Base-by-base conservation (phyloP, 2,888 invertebrate species). In the Phrixothrix hirtus region DNA sequence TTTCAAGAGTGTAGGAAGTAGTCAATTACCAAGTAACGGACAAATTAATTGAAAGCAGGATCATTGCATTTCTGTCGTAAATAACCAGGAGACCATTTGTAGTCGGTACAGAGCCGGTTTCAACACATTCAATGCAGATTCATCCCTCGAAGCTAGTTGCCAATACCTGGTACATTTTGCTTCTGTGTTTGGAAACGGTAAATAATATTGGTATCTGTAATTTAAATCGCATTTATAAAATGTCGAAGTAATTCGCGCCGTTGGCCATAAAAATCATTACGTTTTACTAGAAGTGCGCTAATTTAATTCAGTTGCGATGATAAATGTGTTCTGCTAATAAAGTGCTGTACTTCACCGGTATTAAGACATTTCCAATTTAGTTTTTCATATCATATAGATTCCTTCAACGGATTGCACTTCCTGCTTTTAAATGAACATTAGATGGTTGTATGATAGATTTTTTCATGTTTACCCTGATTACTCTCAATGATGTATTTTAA, bases 71-170 rank as follows among this genome's bases (percentile, higher is more conserved):
- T 44, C 44, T 34, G 34, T 38, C 50, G 50, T 51, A 51, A 51
- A 51, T 51, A 44, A 44, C 38, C 50, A 21, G 11, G 12, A 14
- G 43, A 34, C 25, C 26, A 31, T 41, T 48, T 42, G 35, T 17
- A 43, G 43, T 49, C 42, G 27, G 36, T 26, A 31, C 21, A 35
- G 32, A 43, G 43, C 49, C 42, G 49, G 42, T 49, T 49, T 31
- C 39, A 52, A 55, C 57, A 64, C 68, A 70, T 72, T 72, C 69
- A 70, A 70, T 72, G 68, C 68, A 70, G 70, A 71, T 70, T 69
- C 64, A 64, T 65, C 46, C 63, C 61, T 60, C 45, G 57, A 51
- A 59, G 66, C 63, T 39, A 49, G 30, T 46, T 59, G 62, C 58
- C 60, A 55, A 60, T 62, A 66, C 64, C 69, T 67, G 69, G 68